Percentiles rank a stretch among this genome's conserved stretches.
phyloP scores from a whole-genome alignment of 2,113 vertebrate species.

The Syngnathus scovelli region DNA sequence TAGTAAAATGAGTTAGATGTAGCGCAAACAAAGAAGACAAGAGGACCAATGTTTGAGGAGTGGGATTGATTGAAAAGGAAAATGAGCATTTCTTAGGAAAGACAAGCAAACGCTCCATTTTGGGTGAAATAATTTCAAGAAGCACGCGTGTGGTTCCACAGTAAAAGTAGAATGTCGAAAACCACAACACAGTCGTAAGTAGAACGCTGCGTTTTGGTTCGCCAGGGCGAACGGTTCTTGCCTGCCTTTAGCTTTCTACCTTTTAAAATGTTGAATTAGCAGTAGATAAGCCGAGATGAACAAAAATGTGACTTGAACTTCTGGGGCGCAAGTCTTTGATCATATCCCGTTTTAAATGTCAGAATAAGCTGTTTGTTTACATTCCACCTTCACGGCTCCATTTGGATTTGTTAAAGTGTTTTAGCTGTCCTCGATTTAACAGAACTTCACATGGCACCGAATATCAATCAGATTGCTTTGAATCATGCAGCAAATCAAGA shows the following conservation, averaged over 20 bases:
- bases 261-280: background rate
- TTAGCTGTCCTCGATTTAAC: conserved; percentile 11
- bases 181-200: background rate
- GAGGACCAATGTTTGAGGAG: too few species aligned
- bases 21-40: background rate
- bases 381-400: background rate
- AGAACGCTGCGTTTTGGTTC: background rate
- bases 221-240: background rate
- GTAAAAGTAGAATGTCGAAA: background rate
- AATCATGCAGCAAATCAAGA: conserved; percentile 31
- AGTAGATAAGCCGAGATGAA: background rate
- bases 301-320: background rate
- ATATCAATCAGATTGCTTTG: conserved; percentile 10
- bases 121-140: background rate
- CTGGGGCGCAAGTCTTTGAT: background rate
- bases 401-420: background rate
- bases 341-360: background rate
- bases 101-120: background rate
- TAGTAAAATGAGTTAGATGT: background rate
- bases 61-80: background rate
- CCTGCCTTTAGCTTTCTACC: background rate
- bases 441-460: conserved; percentile 1
- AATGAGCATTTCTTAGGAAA: background rate
- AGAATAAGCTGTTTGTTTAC: background rate
- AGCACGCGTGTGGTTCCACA: background rate